A percentile compares a stretch with the other conserved stretches of the same genome.
These are phyloP conservation scores for Australoheros scitulus DNA, from an alignment of 2,113 vertebrate genomes.

Conservation along the genomic window DNA sequence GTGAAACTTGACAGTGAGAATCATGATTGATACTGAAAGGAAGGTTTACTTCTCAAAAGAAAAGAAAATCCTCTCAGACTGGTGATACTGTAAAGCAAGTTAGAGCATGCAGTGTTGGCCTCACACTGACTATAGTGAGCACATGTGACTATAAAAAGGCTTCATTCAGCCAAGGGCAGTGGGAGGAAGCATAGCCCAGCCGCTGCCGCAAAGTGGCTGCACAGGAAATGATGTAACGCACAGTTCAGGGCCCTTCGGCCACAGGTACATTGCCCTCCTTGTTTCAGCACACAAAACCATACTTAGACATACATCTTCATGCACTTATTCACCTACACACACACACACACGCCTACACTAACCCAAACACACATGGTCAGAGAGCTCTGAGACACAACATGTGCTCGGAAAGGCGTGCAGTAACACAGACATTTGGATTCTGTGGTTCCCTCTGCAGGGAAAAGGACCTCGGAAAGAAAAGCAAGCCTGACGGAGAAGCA, in stretches of 20 bases:
- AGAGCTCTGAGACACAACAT: slow-evolving; percentile 74
- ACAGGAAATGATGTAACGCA: slow-evolving; percentile 82
- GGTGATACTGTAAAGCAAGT: not conserved
- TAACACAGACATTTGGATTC: slow-evolving; percentile 67
- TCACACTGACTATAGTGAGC: slow-evolving; percentile 19
- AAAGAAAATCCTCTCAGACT: not conserved
- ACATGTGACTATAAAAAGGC: slow-evolving; percentile 69
- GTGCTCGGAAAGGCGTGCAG: slow-evolving; percentile 63
- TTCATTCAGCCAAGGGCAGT: slow-evolving; percentile 77
- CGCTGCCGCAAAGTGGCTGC: slow-evolving; percentile 72
- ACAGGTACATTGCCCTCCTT: slow-evolving; percentile 75
- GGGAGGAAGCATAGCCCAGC: slow-evolving; percentile 73
- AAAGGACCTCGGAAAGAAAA: slow-evolving; percentile 71
- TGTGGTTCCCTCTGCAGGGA: slow-evolving; percentile 64
- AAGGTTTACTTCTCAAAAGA: not conserved
- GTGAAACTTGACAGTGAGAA: slow-evolving; percentile 4
- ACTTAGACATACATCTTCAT: slow-evolving; percentile 44
- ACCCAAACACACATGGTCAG: slow-evolving; percentile 70
- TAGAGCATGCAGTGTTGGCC: not conserved
- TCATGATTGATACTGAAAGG: not conserved
- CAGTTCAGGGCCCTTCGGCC: slow-evolving; percentile 66
- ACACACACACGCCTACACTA: slow-evolving; percentile 46
- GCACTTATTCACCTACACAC: slow-evolving; percentile 27
- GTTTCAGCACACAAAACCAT: slow-evolving; percentile 60
- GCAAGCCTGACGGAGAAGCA: slow-evolving; percentile 43